Conservation (phyloP, 37 sponge, comb jelly and placozoan species). For the Hormiphora californensis region DNA sequence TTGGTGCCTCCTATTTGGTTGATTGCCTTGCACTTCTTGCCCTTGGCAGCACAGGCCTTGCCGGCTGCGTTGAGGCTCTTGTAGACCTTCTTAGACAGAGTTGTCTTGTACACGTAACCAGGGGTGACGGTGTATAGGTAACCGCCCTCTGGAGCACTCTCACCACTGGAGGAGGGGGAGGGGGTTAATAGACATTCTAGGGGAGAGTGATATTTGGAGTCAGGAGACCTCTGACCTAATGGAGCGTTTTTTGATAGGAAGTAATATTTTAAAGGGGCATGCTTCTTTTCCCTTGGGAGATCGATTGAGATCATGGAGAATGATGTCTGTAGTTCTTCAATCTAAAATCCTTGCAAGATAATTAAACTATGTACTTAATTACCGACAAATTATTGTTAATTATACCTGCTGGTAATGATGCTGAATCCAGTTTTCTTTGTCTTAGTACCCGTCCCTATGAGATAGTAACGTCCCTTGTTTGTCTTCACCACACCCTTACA, state of each 20-base stretch:
- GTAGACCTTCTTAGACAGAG: neutral
- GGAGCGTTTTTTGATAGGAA: too few species aligned
- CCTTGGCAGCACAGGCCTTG: conserved; percentile 10
- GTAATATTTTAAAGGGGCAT: too few species aligned
- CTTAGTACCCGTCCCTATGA: neutral
- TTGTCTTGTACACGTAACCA: neutral
- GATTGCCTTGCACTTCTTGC: neutral
- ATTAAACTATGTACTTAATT: too few species aligned
- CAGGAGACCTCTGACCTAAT: too few species aligned
- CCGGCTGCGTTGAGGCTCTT: neutral
- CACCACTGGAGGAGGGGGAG: too few species aligned
- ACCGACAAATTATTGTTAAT: too few species aligned
- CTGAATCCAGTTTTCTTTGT: neutral
- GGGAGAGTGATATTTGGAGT: too few species aligned
- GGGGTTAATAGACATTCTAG: too few species aligned
- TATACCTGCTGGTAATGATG: neutral
- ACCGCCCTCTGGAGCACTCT: neutral
- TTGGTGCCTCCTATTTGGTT: neutral
- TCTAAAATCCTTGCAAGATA: too few species aligned
- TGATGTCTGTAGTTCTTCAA: too few species aligned
- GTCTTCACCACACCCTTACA: neutral
- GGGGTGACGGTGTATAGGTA: neutral
- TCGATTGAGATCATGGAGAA: too few species aligned
- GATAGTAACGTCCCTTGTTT: neutral
- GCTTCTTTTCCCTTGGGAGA: too few species aligned